These are phyloP conservation scores for Lophura nycthemera DNA, from an alignment of 2,113 vertebrate species.

Conservation along the genomic window DNA sequence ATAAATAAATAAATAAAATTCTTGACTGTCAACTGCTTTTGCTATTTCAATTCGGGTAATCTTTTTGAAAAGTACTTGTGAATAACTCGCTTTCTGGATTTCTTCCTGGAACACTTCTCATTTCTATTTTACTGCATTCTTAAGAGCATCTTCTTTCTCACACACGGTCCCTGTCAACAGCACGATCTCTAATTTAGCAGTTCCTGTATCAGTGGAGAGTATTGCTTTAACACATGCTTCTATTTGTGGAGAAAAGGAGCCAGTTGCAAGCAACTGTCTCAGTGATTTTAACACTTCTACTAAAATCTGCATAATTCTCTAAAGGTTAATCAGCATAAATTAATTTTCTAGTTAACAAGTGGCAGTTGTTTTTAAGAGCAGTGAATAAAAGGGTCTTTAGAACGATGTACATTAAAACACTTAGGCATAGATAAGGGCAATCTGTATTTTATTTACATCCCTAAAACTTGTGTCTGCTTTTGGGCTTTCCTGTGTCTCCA, in stretches of 20 bases:
- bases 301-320: background rate
- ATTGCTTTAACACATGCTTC: background rate
- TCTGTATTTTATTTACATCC: background rate
- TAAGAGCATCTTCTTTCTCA: background rate
- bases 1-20: background rate
- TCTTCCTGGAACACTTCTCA: background rate
- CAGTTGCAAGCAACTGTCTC: background rate
- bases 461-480: background rate
- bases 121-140: background rate
- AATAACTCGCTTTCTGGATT: slow-evolving; percentile 5
- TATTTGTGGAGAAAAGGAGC: background rate
- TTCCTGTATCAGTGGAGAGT: background rate
- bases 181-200: background rate
- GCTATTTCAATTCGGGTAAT: background rate
- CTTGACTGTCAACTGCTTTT: background rate
- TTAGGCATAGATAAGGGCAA: background rate
- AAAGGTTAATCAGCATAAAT: background rate
- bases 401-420: background rate
- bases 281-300: background rate
- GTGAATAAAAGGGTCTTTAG: background rate
- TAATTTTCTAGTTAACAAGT: background rate
- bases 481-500: background rate
- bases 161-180: background rate
- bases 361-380: background rate
- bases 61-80: background rate